Evolutionary conservation across 2,888 invertebrate genomes (phyloP).

Genomic region (Pharmacophagus antenor): DNA sequence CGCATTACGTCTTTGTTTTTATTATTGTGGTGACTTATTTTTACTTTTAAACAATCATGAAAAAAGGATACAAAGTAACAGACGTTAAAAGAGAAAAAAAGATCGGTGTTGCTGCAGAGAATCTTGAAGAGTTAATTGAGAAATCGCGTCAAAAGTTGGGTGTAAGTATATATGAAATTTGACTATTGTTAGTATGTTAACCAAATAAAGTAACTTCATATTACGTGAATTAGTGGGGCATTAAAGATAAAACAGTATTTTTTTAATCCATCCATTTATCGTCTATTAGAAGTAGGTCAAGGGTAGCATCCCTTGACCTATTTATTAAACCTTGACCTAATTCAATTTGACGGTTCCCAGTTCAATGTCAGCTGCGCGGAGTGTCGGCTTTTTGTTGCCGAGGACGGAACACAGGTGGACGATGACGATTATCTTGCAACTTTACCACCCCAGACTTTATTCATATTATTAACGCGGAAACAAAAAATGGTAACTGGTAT

Average conservation of each 20-base stretch:
- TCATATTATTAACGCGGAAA: slow-evolving; percentile 80
- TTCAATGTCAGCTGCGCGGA: slow-evolving; percentile 73
- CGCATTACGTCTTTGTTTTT: slow-evolving; percentile 30
- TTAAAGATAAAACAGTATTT: background rate
- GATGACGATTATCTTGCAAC: slow-evolving; percentile 89
- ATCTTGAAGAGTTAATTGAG: slow-evolving; percentile 82
- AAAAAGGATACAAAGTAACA: slow-evolving; percentile 87
- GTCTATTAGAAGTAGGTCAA: slow-evolving; percentile 49
- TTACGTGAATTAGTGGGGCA: background rate
- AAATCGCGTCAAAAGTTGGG: slow-evolving; percentile 85
- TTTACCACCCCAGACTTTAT: slow-evolving; percentile 86
- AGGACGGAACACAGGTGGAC: slow-evolving; percentile 86
- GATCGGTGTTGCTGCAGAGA: slow-evolving; percentile 86
- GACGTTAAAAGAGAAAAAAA: slow-evolving; percentile 84
- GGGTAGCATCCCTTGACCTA: slow-evolving; percentile 45
- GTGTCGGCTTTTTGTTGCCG: slow-evolving; percentile 79
- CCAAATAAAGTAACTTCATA: background rate
- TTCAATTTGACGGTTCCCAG: slow-evolving; percentile 50
- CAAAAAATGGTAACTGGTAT: slow-evolving; percentile 82
- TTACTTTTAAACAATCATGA: slow-evolving; percentile 47
- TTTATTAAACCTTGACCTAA: slow-evolving; percentile 57
- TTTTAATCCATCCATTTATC: background rate
- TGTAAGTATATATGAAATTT: slow-evolving; percentile 61
- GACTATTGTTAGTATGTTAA: background rate
- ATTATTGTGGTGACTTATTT: slow-evolving; percentile 20